These are phyloP conservation scores for Patella caerulea DNA, from an alignment of 2,888 invertebrate species.

Conservation along the genomic window DNA sequence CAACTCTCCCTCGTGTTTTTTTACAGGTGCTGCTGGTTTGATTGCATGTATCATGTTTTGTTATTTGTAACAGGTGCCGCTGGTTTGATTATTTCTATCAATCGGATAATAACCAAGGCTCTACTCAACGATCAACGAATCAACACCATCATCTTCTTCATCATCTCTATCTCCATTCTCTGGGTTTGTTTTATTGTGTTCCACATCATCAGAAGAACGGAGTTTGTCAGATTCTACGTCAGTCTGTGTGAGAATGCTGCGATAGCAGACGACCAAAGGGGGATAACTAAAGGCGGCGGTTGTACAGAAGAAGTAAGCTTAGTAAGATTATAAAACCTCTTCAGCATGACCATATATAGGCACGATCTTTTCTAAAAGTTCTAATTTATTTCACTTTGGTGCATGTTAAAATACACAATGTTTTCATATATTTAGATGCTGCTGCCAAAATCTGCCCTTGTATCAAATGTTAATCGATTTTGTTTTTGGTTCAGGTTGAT, in stretches of 20 bases:
- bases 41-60: too few species aligned
- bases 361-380: neutral
- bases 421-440: neutral
- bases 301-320: constrained; percentile 82
- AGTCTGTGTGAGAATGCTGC: constrained; percentile 76
- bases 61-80: constrained; percentile 88
- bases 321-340: constrained; percentile 74
- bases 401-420: too few species aligned
- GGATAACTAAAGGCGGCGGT: constrained; percentile 86
- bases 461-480: too few species aligned
- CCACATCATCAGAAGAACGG: constrained; percentile 82
- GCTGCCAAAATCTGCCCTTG: too few species aligned
- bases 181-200: constrained; percentile 85
- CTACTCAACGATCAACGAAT: constrained; percentile 82
- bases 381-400: too few species aligned
- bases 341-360: constrained; percentile 2
- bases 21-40: constrained; percentile 86
- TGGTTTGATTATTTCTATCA: constrained; percentile 88
- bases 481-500: constrained; percentile 24
- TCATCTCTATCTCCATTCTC: constrained; percentile 83
- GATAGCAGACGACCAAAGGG: constrained; percentile 72
- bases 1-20: neutral
- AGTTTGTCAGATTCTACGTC: constrained; percentile 87
- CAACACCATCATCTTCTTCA: constrained; percentile 90
- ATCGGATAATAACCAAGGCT: constrained; percentile 87